Percentiles rank a stretch among this genome's conserved stretches.
Conservation (phyloP, 2,888 invertebrate genomes). For the Drosophila pegasa region DNA sequence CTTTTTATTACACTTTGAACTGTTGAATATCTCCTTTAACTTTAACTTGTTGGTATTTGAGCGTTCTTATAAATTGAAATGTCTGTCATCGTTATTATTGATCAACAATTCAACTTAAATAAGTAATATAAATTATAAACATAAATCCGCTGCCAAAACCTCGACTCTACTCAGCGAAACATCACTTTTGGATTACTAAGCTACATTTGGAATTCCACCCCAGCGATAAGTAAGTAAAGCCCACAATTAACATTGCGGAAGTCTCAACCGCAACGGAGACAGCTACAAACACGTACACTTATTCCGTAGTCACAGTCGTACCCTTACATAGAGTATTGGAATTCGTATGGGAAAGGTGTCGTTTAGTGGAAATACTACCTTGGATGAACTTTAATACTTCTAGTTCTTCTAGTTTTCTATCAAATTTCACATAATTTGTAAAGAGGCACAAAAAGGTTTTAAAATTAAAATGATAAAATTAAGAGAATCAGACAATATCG, state of each 20-base stretch:
- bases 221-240: conserved; percentile 50
- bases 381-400: no score
- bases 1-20: conserved; percentile 1
- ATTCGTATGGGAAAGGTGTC: background rate
- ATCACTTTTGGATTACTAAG: conserved; percentile 21
- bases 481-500: no score
- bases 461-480: no score
- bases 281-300: background rate
- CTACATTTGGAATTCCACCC: conserved; percentile 37
- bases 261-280: background rate
- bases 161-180: conserved; percentile 1
- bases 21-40: conserved; percentile 41
- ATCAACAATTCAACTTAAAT: conserved; percentile 13
- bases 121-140: background rate
- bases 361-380: background rate
- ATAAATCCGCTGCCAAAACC: conserved; percentile 32
- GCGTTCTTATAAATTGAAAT: conserved; percentile 15
- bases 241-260: conserved; percentile 8
- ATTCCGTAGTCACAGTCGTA: background rate
- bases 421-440: no score
- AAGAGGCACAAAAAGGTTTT: no score
- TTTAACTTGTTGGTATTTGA: conserved; percentile 8
- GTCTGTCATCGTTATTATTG: background rate
- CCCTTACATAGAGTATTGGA: background rate
- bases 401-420: no score